Evolutionary conservation across 2,113 vertebrate species (phyloP), one percentile per base, ranked within the genome.

Genomic region (Ochotona princeps): DNA sequence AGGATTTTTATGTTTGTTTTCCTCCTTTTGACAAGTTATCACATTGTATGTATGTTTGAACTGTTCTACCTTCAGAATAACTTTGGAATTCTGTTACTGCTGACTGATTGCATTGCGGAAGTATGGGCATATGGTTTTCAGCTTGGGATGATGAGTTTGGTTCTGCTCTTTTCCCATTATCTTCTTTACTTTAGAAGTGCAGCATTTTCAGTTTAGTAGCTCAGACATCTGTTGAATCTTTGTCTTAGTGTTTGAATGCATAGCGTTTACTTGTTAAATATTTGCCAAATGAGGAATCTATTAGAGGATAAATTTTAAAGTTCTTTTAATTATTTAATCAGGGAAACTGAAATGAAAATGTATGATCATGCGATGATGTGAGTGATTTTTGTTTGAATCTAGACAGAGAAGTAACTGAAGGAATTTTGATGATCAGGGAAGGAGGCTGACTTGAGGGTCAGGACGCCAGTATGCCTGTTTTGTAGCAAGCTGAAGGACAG

Each of bases 201-300:
- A 60, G 47, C 60, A 54, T 81, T 97, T 93, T 81, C 38, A 78
- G 70, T 90, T 90, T 65, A 78, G 13, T 38, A 9, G 9, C 57
- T 79, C 32, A 76, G 23, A 91, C 47, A 72, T 66, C 23, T 61
- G 0, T 75, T 81, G 57, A 76, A 32, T 83, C 82, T 78, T 44
- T 80, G 28, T 25, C 32, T 87, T 20, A 80, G 12, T 8, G 3
- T 83, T 66, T 83, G 57, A 85, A 10, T 81, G 12, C 47, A 47
- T 35, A 91, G 70, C 28, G 72, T 74, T 75, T 86, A 61, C 63
- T 94, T 91, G 61, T 54, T 92, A 93, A 92, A 72, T 82, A 38
- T 72, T 95, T 96, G 69, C 85, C 57, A 92, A 35, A 47, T 61
- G 69, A 92, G 47, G 51, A 92, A 35, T 28, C 35, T 84, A 28